phyloP scores from a whole-genome alignment of 1,140 invertebrate genomes.

The Drosophila repleta region DNA sequence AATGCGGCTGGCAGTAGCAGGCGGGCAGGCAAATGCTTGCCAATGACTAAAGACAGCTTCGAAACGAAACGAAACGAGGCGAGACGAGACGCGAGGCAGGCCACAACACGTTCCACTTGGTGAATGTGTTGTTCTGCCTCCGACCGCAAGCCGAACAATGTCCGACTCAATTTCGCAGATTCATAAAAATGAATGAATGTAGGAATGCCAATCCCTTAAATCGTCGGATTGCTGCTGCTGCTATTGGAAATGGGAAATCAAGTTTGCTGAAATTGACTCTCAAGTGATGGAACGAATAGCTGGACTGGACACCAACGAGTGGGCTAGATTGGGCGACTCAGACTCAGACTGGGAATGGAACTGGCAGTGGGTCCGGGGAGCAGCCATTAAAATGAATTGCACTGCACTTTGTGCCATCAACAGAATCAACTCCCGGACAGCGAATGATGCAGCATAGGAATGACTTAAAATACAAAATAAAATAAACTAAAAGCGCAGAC shows the following conservation, averaged over 20 bases:
- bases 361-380: constrained; percentile 15
- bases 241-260: constrained; percentile 78
- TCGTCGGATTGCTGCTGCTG: constrained; percentile 47
- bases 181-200: constrained; percentile 78
- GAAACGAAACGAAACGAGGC: not conserved
- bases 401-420: constrained; percentile 83
- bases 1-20: too few species aligned
- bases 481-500: constrained; percentile 64
- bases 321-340: not conserved
- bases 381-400: constrained; percentile 82
- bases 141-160: constrained; percentile 74
- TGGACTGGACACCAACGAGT: constrained; percentile 18
- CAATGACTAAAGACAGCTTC: not conserved
- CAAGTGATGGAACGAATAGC: constrained; percentile 66
- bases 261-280: constrained; percentile 82
- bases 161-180: constrained; percentile 76
- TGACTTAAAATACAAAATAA: constrained; percentile 80
- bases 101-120: not conserved
- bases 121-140: constrained; percentile 1
- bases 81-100: not conserved
- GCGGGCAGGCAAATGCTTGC: not conserved
- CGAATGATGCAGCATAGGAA: constrained; percentile 75
- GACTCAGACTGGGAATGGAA: not conserved
- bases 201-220: constrained; percentile 53
- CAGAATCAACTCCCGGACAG: constrained; percentile 77